Percentiles rank a stretch among this genome's conserved stretches.
These are phyloP conservation scores for Zaprionus ornatus DNA, from an alignment of 1,140 invertebrate genomes.

Conservation along the genomic window DNA sequence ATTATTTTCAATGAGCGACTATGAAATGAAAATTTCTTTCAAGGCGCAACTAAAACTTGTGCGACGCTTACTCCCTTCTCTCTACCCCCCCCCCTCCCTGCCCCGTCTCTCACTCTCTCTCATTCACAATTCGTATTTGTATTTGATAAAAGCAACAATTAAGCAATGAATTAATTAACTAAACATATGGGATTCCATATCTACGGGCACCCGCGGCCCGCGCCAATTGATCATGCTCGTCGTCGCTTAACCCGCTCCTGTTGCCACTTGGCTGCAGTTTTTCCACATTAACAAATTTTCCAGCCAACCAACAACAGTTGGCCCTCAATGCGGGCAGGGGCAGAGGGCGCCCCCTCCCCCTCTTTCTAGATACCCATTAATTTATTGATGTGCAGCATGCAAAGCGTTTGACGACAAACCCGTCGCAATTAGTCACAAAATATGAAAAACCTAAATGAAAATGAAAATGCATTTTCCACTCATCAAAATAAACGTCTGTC, in stretches of 20 bases:
- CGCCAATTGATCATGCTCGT: conserved; percentile 39
- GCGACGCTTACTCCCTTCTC: not conserved
- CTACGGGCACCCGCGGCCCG: conserved; percentile 67
- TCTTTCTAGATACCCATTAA: conserved; percentile 53
- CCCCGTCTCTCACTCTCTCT: not conserved
- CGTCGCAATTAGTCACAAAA: conserved; percentile 80
- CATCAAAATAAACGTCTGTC: not conserved
- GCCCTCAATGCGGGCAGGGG: conserved; percentile 56
- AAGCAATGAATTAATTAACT: conserved; percentile 78
- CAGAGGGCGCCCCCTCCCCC: not conserved
- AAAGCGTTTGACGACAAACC: conserved; percentile 77
- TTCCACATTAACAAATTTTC: conserved; percentile 17
- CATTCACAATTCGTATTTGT: conserved; percentile 27
- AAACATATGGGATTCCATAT: conserved; percentile 36
- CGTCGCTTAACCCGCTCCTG: conserved; percentile 66
- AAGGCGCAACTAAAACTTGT: conserved; percentile 71
- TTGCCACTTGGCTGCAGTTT: conserved; percentile 30
- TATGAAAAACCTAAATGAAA: conserved; percentile 32
- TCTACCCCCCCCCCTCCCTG: not conserved
- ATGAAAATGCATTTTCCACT: conserved; percentile 56
- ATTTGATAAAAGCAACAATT: conserved; percentile 76
- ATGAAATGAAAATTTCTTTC: conserved; percentile 70
- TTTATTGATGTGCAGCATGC: conserved; percentile 82
- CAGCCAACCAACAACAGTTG: conserved; percentile 47
- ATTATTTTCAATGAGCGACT: conserved; percentile 81